Evolutionary conservation across 2,797 vertebrate genomes (phyloP).

Genomic region (Synaphobranchus kaupii): DNA sequence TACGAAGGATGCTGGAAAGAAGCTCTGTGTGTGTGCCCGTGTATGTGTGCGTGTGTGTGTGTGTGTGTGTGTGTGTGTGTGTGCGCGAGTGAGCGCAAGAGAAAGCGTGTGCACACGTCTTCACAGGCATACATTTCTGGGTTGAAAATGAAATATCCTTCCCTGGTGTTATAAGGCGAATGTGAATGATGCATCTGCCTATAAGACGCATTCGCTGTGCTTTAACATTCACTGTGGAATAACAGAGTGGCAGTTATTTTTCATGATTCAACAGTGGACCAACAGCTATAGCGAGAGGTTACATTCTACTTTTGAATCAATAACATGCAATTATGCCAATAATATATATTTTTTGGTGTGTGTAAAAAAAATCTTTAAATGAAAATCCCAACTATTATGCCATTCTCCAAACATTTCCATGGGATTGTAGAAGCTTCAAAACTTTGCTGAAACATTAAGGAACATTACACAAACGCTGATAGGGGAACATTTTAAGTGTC

Average conservation of each 20-base stretch:
- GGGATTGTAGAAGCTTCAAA: background rate
- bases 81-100: constrained; percentile 34
- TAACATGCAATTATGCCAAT: background rate
- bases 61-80: constrained; percentile 53
- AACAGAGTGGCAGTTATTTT: background rate
- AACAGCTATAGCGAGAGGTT: background rate
- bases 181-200: background rate
- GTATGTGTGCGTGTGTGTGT: constrained; percentile 15
- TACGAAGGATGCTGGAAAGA: constrained; percentile 51
- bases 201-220: constrained; percentile 13
- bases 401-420: background rate
- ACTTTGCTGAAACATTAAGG: background rate
- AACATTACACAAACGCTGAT: background rate
- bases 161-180: background rate
- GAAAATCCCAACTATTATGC: background rate
- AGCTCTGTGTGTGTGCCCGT: constrained; percentile 36
- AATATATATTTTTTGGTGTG: background rate
- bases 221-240: background rate
- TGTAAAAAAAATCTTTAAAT: background rate
- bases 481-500: background rate
- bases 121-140: background rate
- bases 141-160: background rate
- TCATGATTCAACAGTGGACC: background rate
- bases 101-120: background rate
- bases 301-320: background rate